phyloP scores from a whole-genome alignment of 2,888 invertebrate genomes.

The Nowickia ferox region DNA sequence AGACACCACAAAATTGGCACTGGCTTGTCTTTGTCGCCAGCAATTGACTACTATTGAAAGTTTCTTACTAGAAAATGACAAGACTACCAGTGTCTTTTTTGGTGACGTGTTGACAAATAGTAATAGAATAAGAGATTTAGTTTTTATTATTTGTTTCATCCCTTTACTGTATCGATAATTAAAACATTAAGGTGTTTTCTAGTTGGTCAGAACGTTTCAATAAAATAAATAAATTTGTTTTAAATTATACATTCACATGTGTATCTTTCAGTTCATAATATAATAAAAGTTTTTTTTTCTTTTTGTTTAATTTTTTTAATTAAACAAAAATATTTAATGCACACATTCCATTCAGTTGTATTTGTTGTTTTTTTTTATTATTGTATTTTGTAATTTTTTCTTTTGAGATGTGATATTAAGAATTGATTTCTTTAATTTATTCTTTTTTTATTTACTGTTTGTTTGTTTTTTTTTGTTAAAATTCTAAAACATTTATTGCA shows the following conservation, averaged over 20 bases:
- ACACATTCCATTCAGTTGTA: constrained; percentile 36
- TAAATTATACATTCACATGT: background rate
- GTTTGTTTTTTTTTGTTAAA: constrained; percentile 49
- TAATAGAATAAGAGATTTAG: background rate
- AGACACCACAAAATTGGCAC: too few species aligned
- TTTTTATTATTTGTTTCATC: constrained; percentile 7
- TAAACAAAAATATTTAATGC: constrained; percentile 53
- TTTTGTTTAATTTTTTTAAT: constrained; percentile 12
- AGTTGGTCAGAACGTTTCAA: constrained; percentile 27
- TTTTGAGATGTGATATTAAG: constrained; percentile 48
- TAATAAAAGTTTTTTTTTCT: background rate
- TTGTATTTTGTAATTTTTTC: constrained; percentile 21
- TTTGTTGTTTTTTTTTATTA: constrained; percentile 20
- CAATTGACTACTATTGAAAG: too few species aligned
- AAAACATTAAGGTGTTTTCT: constrained; percentile 58
- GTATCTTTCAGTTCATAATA: constrained; percentile 27
- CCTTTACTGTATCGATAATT: constrained; percentile 42
- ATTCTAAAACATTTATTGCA: constrained; percentile 68
- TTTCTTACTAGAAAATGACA: too few species aligned
- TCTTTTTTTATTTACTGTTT: constrained; percentile 30
- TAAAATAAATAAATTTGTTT: constrained; percentile 36
- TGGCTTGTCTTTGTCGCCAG: too few species aligned
- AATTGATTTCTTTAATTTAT: constrained; percentile 42
- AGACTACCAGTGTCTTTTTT: too few species aligned
- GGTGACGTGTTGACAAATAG: too few species aligned